Percentiles rank a stretch among this genome's conserved stretches.
Evolutionary conservation across 2,113 vertebrate species (phyloP).

Genomic region (Oxyura jamaicensis): DNA sequence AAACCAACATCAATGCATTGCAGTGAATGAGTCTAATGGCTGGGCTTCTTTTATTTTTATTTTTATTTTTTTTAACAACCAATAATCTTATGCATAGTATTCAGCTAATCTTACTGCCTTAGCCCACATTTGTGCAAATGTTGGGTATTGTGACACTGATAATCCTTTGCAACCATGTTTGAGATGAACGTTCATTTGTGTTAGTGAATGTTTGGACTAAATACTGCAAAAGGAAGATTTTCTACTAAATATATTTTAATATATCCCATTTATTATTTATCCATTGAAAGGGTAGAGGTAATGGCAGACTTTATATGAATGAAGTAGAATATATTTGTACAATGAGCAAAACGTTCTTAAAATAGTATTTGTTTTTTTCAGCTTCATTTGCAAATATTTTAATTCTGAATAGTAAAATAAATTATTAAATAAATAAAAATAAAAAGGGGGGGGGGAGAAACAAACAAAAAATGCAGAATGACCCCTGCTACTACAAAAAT

Average conservation of each 20-base stretch:
- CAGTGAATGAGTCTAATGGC: not conserved
- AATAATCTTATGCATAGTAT: not conserved
- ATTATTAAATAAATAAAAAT: not conserved
- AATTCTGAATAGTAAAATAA: not conserved
- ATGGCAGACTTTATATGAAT: not conserved
- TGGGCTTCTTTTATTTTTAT: not conserved
- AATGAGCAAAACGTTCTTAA: not conserved
- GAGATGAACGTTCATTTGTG: not conserved
- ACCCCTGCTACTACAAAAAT: not conserved
- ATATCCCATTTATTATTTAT: not conserved
- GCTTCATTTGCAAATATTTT: not conserved
- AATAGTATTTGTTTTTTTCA: not conserved
- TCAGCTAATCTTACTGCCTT: not conserved
- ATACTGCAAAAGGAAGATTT: not conserved
- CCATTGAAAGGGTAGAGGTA: not conserved
- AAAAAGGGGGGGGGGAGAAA: not conserved
- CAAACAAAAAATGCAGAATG: not conserved
- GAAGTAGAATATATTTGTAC: fast-evolving
- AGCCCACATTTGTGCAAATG: not conserved
- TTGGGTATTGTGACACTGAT: not conserved
- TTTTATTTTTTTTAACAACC: not conserved
- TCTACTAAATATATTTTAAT: not conserved
- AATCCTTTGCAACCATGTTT: not conserved
- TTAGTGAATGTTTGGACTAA: not conserved
- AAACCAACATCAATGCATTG: not conserved